phyloP scores from a whole-genome alignment of 2,888 invertebrate genomes.

The Tromatobia lineatoria region DNA sequence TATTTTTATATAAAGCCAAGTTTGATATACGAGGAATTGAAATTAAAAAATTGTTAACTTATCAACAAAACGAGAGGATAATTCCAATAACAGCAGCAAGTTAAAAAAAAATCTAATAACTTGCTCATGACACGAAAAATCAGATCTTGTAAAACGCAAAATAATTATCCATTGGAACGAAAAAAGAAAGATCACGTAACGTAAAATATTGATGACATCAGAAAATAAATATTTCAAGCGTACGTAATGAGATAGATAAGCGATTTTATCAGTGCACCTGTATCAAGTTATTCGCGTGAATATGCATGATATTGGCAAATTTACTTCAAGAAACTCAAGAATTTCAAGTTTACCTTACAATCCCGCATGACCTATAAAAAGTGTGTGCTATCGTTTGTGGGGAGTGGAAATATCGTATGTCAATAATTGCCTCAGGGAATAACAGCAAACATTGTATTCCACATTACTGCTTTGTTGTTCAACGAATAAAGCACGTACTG shows the following conservation, averaged over 20 bases:
- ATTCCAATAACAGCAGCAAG: no score
- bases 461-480: not conserved
- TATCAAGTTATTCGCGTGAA: not conserved
- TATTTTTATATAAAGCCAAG: no score
- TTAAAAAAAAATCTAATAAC: no score
- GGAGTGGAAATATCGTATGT: not conserved
- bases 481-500: not conserved
- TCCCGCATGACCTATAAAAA: not conserved
- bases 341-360: not conserved
- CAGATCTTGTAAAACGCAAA: no score
- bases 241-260: no score
- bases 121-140: no score
- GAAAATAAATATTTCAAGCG: not conserved
- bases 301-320: not conserved
- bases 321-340: not conserved
- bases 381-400: not conserved
- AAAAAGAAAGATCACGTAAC: no score
- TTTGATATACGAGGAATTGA: no score
- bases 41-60: no score
- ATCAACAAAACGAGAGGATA: no score
- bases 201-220: no score
- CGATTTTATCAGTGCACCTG: not conserved
- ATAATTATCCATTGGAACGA: no score
- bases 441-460: not conserved
- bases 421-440: not conserved